Evolutionary conservation across 2,888 invertebrate genomes (phyloP).

Genomic region (Hedychridium roseum): DNA sequence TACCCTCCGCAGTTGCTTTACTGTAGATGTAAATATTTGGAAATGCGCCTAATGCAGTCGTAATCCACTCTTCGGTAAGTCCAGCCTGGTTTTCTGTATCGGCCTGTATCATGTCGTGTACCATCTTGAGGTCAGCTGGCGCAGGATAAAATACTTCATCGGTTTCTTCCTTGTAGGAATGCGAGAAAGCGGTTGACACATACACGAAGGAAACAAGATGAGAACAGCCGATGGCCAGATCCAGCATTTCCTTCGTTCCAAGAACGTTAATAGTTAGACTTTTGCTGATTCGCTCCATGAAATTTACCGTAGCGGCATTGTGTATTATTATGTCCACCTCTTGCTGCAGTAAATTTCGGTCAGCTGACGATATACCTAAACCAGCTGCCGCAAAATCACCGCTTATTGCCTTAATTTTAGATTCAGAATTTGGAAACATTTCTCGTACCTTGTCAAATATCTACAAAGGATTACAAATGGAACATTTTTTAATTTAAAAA

Average conservation of each 20-base stretch:
- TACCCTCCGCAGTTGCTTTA: conserved; percentile 45
- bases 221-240: conserved; percentile 40
- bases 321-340: conserved; percentile 46
- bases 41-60: conserved; percentile 36
- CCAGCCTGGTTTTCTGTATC: conserved; percentile 30
- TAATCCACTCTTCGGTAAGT: conserved; percentile 29
- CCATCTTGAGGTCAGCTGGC: conserved; percentile 40
- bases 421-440: conserved; percentile 26
- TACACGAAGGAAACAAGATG: conserved; percentile 38
- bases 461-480: conserved; percentile 23
- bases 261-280: conserved; percentile 38
- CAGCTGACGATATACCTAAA: conserved; percentile 35
- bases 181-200: conserved; percentile 46
- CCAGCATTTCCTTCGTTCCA: conserved; percentile 42
- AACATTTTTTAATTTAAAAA: not conserved
- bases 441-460: conserved; percentile 39
- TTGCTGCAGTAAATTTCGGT: conserved; percentile 24
- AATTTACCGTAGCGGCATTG: conserved; percentile 35
- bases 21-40: conserved; percentile 40
- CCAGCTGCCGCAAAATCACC: conserved; percentile 35
- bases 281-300: conserved; percentile 24
- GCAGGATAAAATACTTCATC: conserved; percentile 46
- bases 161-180: conserved; percentile 30
- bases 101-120: conserved; percentile 38
- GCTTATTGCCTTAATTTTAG: conserved; percentile 30